Evolutionary conservation across 2,113 vertebrate species (phyloP), one percentile per base, ranked within the genome.

Genomic region (Eubucco bourcierii): DNA sequence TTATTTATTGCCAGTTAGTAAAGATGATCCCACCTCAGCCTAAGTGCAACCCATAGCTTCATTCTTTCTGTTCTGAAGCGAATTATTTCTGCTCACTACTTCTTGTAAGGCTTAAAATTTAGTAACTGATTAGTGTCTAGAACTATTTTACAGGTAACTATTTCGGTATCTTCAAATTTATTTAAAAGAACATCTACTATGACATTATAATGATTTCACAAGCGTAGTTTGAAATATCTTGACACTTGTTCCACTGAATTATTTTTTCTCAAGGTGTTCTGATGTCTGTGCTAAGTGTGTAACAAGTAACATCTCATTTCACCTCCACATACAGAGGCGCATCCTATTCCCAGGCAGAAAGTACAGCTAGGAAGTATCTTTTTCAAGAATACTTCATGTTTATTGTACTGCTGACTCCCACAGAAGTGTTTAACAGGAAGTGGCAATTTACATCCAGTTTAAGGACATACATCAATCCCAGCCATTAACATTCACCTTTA

Each of bases 351-450:
- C 52, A 75, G 52, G 37, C 23, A 85, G 28, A 55, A 13, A 67
- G 33, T 28, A 31, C 18, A 88, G 34, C 6, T 73, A 70, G 33
- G 68, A 14, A 83, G 56, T 70, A 61, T 3, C 4, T 56, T 90
- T 65, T 63, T 17, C 9, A 52, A n/a, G 12, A 76, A 60, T n/a
- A 52, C 0, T 46, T n/a, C 61, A 85, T 34, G 13, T 12, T 19
- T 19, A 37, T 1, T 28, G 28, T 44, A 60, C 16, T 33, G 21
- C 41, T 60, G 81, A 31, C 23, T 66, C 33, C 6, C 47, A 33
- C 58, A 63, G 44, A 56, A 80, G 9, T 18, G 29, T 0, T 1
- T 0, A 29, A 52, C n/a, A 70, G 41, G 34, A 85, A 85, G 13
- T 1, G 9, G 29, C 0, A 1, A 73, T 10, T 63, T 34, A 68